Conservation (phyloP, 2,113 vertebrate species). For the Amazona vittata region DNA sequence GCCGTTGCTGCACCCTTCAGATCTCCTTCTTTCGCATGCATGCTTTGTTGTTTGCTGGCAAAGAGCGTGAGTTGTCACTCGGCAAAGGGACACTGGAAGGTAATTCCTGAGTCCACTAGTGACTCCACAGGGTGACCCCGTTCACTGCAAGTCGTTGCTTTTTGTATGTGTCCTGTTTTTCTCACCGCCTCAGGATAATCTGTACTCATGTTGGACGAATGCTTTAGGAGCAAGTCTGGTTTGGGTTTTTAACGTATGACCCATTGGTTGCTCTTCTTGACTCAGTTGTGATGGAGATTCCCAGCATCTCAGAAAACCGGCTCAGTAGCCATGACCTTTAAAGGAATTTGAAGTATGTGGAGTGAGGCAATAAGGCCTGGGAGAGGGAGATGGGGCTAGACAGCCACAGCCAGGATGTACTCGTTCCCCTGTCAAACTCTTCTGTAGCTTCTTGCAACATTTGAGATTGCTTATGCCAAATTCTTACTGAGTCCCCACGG, state of each 20-base stretch:
- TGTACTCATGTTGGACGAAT: background rate
- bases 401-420: background rate
- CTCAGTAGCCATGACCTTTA: background rate
- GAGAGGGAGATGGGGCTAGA: background rate
- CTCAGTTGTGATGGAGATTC: background rate
- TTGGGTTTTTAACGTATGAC: background rate
- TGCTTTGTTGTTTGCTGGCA: background rate
- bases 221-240: background rate
- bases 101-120: background rate
- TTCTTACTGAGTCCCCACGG: background rate
- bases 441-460: background rate
- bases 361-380: background rate
- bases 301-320: background rate
- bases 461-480: background rate
- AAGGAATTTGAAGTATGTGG: background rate
- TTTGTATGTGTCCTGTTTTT: background rate
- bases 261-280: background rate
- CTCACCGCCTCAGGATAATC: background rate
- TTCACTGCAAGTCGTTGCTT: background rate
- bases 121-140: background rate
- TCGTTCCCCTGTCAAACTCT: background rate
- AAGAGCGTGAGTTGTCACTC: background rate
- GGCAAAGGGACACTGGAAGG: accelerated
- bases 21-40: background rate
- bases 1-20: background rate